Evolutionary conservation across 2,888 invertebrate species (phyloP).

Genomic region (Conops quadrifasciatus): DNA sequence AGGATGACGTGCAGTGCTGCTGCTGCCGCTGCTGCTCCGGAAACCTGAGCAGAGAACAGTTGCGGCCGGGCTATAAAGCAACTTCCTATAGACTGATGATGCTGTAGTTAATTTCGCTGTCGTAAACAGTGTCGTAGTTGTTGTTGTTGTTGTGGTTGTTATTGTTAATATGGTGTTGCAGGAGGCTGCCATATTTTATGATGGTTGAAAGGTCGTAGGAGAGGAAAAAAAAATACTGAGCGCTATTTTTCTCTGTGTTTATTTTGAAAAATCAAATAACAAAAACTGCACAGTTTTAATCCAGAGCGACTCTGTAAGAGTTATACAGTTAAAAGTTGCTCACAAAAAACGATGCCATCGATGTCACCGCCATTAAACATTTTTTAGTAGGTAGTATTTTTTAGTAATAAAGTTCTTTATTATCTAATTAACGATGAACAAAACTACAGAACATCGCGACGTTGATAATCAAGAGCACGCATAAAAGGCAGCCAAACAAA

Average conservation of each 20-base stretch:
- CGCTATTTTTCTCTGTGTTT: too few species aligned
- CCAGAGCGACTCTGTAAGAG: too few species aligned
- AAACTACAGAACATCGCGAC: neutral
- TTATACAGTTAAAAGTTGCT: too few species aligned
- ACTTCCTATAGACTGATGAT: neutral
- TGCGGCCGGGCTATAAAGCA: neutral
- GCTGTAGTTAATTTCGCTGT: neutral
- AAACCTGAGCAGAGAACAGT: neutral
- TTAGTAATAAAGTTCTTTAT: neutral
- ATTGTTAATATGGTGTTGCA: neutral
- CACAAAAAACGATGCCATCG: too few species aligned
- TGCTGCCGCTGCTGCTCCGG: neutral
- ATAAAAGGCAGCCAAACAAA: neutral
- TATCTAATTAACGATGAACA: neutral
- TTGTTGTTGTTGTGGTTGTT: conserved; percentile 2
- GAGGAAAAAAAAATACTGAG: too few species aligned
- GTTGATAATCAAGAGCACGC: neutral
- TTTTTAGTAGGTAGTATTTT: neutral
- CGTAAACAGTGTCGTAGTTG: too few species aligned
- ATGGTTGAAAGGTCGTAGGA: too few species aligned
- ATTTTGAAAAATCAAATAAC: too few species aligned
- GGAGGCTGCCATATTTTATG: too few species aligned
- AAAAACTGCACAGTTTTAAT: too few species aligned
- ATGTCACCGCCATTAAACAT: neutral
- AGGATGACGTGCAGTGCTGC: conserved; percentile 16